Evolutionary conservation across 2,888 invertebrate genomes (phyloP).

Genomic region (Malthinus flaveolus): DNA sequence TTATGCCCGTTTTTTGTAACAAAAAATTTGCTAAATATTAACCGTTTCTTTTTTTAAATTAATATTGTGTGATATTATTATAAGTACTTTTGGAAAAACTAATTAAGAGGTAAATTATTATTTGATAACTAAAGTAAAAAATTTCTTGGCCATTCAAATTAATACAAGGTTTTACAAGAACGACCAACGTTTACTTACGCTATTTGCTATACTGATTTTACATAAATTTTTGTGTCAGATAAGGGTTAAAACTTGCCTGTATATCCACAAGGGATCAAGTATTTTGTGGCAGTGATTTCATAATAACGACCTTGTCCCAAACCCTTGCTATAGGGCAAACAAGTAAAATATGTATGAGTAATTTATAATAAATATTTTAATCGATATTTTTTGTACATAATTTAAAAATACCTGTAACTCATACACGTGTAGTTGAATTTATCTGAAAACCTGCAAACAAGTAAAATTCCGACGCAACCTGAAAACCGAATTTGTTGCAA

Average conservation of each 20-base stretch:
- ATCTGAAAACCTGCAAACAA: constrained; percentile 31
- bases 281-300: constrained; percentile 40
- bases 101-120: too few species aligned
- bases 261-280: constrained; percentile 51
- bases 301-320: constrained; percentile 47
- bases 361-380: constrained; percentile 26
- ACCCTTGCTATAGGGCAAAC: constrained; percentile 56
- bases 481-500: constrained; percentile 30
- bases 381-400: constrained; percentile 20
- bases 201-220: constrained; percentile 16
- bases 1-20: too few species aligned
- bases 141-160: constrained; percentile 1
- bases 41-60: too few species aligned
- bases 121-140: neutral
- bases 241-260: constrained; percentile 51
- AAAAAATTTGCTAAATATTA: too few species aligned
- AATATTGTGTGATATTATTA: too few species aligned
- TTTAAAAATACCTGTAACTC: constrained; percentile 21
- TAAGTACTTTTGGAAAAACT: too few species aligned
- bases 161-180: constrained; percentile 11
- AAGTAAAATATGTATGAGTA: constrained; percentile 46
- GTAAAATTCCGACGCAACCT: constrained; percentile 22
- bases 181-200: constrained; percentile 21
- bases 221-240: constrained; percentile 24
- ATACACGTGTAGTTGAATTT: constrained; percentile 23